These are phyloP conservation scores for Dascillus cervinus DNA, from an alignment of 2,888 invertebrate genomes.

Conservation along the genomic window DNA sequence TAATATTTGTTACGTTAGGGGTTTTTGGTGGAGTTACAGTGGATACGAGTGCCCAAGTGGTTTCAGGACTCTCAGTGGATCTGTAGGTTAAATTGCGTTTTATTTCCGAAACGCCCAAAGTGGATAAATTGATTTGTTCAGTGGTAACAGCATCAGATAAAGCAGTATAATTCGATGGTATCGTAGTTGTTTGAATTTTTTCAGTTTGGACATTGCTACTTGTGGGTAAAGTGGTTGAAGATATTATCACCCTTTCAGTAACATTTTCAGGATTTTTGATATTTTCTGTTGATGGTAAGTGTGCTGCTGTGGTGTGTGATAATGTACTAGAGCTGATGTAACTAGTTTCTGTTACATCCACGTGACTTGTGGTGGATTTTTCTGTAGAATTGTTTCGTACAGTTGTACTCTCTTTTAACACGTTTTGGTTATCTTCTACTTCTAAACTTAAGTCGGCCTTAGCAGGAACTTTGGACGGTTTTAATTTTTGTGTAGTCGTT, in stretches of 20 bases:
- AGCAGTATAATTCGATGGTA: slow-evolving; percentile 4
- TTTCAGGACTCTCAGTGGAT: slow-evolving; percentile 9
- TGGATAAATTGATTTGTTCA: neutral
- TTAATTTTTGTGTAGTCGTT: neutral
- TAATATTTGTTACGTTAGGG: slow-evolving; percentile 10
- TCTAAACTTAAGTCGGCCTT: neutral
- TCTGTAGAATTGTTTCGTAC: neutral
- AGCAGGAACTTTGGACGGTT: slow-evolving; percentile 4
- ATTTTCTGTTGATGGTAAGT: too few species aligned
- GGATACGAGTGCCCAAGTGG: slow-evolving; percentile 52
- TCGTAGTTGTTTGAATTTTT: slow-evolving; percentile 2
- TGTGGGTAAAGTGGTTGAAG: neutral
- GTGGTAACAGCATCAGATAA: neutral
- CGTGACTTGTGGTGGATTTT: neutral
- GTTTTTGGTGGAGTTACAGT: slow-evolving; percentile 46
- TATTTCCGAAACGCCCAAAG: too few species aligned
- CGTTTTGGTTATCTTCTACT: neutral
- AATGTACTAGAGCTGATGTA: neutral
- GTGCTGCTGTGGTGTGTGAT: too few species aligned
- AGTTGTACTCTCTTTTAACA: neutral
- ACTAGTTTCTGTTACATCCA: neutral
- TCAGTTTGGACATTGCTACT: neutral
- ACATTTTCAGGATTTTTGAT: neutral
- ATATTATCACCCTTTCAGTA: neutral
- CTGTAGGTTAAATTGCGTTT: too few species aligned